Conservation (phyloP, 92 coral and sea anemone genomes). For the Epizoanthus scotinus region DNA sequence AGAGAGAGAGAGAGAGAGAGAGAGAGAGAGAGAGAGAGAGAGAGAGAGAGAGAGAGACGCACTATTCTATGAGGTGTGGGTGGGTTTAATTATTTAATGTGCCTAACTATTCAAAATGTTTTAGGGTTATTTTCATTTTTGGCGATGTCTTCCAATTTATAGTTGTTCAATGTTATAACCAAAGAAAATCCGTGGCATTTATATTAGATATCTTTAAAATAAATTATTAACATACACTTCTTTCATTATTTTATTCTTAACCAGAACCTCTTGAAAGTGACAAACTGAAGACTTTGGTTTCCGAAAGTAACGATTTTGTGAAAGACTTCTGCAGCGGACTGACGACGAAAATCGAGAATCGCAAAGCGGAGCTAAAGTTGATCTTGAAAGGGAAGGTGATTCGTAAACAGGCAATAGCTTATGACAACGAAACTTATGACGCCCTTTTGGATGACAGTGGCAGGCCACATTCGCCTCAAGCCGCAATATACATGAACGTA, state of each 20-base stretch:
- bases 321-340: neutral
- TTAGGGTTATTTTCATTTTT: no score
- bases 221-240: neutral
- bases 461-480: neutral
- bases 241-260: neutral
- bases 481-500: no score
- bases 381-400: neutral
- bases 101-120: no score
- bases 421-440: neutral
- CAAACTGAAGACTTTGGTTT: slow-evolving; percentile 8
- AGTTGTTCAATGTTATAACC: no score
- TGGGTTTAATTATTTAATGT: no score
- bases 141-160: no score
- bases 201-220: neutral
- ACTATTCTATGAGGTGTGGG: no score
- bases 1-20: no score
- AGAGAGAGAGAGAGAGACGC: no score
- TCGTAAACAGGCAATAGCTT: neutral
- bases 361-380: neutral
- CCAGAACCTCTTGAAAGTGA: neutral
- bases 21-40: no score
- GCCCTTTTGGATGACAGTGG: slow-evolving; percentile 7
- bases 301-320: neutral
- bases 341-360: neutral
- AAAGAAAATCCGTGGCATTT: no score